Percentiles rank a stretch among this genome's conserved stretches.
Conservation (phyloP, 2,113 vertebrate species). For the Manacus vitellinus region DNA sequence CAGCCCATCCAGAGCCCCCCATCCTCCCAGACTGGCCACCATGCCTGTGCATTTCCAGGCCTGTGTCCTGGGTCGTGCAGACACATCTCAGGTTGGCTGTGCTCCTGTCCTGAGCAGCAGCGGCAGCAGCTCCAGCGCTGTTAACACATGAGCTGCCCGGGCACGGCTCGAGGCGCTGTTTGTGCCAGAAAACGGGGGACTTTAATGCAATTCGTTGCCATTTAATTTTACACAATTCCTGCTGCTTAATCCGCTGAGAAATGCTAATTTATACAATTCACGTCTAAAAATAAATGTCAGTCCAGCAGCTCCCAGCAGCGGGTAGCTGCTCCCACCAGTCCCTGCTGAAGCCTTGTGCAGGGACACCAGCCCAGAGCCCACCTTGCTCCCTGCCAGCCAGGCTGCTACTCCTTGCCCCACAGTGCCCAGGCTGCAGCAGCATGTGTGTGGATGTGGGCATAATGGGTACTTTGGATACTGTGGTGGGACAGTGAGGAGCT, state of each 20-base stretch:
- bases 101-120: background rate
- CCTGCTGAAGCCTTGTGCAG: background rate
- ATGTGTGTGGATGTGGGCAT: background rate
- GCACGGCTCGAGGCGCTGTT: slow-evolving; percentile 9
- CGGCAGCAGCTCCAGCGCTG: fast-evolving
- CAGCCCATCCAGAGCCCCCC: background rate
- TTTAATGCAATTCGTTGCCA: slow-evolving; percentile 68
- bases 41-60: background rate
- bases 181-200: slow-evolving; percentile 61
- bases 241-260: slow-evolving; percentile 68
- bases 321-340: slow-evolving; percentile 38
- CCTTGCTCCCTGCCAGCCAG: background rate
- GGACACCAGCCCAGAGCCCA: background rate
- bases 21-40: fast-evolving
- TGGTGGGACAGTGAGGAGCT: background rate
- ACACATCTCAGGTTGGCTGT: fast-evolving
- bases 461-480: background rate
- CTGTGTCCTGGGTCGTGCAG: background rate
- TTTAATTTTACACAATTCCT: slow-evolving; percentile 72
- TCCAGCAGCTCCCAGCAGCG: slow-evolving; percentile 57
- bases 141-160: slow-evolving; percentile 6
- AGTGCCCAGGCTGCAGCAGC: background rate
- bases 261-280: slow-evolving; percentile 73
- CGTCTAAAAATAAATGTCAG: slow-evolving; percentile 70
- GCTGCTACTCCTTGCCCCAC: background rate